Evolutionary conservation across 2,888 invertebrate species (phyloP), one percentile per base, ranked within the genome.

Genomic region (Nephrocerus scutellatus): DNA sequence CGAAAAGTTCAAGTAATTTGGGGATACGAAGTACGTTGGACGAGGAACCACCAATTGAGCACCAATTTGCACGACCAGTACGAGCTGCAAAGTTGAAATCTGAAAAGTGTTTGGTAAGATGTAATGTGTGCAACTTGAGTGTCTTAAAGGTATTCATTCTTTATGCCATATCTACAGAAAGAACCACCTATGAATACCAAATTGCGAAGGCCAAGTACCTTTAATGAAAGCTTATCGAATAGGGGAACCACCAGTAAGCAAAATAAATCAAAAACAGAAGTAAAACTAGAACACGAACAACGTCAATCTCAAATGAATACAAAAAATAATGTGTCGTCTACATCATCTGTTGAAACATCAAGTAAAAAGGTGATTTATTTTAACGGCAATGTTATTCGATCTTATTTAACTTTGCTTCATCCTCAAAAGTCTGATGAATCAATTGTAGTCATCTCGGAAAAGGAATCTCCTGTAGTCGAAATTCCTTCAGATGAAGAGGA

Each of bases 41-140:
- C 3, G 20, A 5, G 21, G 39, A 19, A 24, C 20, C 13, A n/a
- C 12, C 23, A 36, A 16, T 19, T 21, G 55, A 55, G 31, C 45
- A 43, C 10, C 35, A 47, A 12, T 52, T 55, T 10, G 51, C 52
- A 3, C 55, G 67, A 2, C 66, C 65, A 5, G 53, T 56, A 36
- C 59, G 67, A 3, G 63, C 62, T 1, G 65, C 66, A 3, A 66
- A 58, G 35, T 19, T 60, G 5, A 61, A 57, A 28, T 50, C 49
- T 0, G 63, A 60, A 30, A 56, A 54, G 24, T 50, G 48, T 39
- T 49, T 67, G 20, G 50, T 51, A 35, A 36, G 40, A 31, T 9
- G 4, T n/a, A n/a, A n/a, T 13, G 10, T 9, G 10, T 16, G 3
- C 5, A 13, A 20, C 9, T 7, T 4, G 18, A 19, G 23, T 5